These are phyloP conservation scores for Phoebastria nigripes DNA, from an alignment of 2,797 vertebrate species.

Conservation along the genomic window DNA sequence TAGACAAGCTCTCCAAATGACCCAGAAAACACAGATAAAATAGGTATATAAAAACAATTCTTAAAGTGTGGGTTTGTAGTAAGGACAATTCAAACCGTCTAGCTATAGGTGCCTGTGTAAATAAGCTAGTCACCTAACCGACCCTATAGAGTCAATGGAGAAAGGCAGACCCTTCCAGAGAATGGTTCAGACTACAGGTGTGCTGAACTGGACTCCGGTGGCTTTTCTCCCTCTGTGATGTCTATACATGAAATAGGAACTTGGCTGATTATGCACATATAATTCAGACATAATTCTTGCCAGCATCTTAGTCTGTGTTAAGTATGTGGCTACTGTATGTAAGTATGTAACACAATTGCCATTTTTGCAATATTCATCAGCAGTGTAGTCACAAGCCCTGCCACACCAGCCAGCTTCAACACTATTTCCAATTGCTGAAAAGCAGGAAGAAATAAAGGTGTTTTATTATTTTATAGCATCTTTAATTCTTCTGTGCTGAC, in stretches of 20 bases:
- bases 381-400: neutral
- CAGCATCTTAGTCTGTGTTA: neutral
- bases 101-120: neutral
- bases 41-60: neutral
- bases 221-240: neutral
- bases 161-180: neutral
- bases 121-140: neutral
- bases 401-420: neutral
- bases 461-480: slow-evolving; percentile 20
- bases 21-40: neutral
- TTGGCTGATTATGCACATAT: neutral
- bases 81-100: neutral
- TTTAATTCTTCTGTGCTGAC: neutral
- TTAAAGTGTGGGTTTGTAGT: neutral
- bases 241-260: neutral
- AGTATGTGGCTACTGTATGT: neutral
- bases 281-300: neutral
- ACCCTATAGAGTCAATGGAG: neutral
- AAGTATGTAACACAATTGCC: neutral
- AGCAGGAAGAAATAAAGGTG: neutral
- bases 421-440: neutral
- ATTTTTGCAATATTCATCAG: neutral
- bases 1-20: neutral
- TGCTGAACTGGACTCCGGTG: neutral
- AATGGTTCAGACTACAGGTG: no score